Base-by-base conservation (phyloP, 2,113 vertebrate species). In the Lates calcarifer region DNA sequence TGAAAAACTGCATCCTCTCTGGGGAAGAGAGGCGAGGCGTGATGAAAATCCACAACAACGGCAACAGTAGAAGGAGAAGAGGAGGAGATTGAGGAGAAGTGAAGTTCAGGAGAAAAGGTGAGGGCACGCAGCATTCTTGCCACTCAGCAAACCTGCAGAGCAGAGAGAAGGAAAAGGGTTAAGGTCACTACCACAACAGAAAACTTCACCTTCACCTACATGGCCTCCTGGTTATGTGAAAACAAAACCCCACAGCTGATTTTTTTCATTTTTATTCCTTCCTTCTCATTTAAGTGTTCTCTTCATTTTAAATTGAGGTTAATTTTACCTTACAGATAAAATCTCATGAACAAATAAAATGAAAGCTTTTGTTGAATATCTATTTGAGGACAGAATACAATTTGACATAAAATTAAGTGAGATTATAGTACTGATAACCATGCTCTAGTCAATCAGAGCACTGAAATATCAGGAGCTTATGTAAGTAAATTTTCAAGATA, bases 71-170 rank as follows among this genome's bases (percentile, higher is more conserved):
- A 26, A 24, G 58, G 37, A 69, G 49, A 74, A 29, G 61, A 60
- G 56, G 37, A 69, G 49, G 35, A 63, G 61, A 35, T 45, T 13
- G 31, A 79, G 37, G 65, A 69, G 76, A 65, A 53, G 76, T 68
- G 82, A 65, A 55, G 79, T n/a, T 28, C 6, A 4, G 57, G 55
- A 41, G 62, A 58, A 45, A 49, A 12, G 49, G 60, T 7, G 24
- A 74, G 57, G 51, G 43, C 7, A 14, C 3, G 0, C 26, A 13
- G 24, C 24, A 20, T 24, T 43, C 18, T 51, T 33, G 55, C 29
- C 57, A 24, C 90, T 95, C 93, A 95, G 90, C 95, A 95, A n/a
- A 95, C 95, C 95, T 95, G 84, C 28, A 78, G 6, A 77, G 6
- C 22, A 31, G 37, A 82, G 60, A 64, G 28, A 2, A 13, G 18